A percentile compares a stretch with the other conserved stretches of the same genome.
Conservation (phyloP, 2,113 vertebrate genomes). For the Leucopsar rothschildi region DNA sequence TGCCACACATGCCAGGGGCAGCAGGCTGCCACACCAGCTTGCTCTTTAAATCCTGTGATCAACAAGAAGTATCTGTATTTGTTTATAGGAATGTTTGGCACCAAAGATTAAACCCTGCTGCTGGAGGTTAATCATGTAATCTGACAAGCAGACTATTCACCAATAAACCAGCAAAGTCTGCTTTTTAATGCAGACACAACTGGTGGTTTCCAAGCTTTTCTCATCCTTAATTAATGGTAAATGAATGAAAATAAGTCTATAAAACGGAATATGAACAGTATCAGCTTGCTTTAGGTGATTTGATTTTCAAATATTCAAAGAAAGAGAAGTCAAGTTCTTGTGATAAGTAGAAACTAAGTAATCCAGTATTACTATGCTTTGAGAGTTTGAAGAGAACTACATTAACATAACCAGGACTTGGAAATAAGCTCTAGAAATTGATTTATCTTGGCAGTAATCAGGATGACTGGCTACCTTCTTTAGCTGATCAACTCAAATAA, state of each 20-base stretch:
- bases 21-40: not conserved
- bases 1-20: not conserved
- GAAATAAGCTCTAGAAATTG: constrained; percentile 33
- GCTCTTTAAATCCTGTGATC: not conserved
- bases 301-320: not conserved
- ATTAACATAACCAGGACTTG: not conserved
- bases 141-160: not conserved
- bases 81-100: not conserved
- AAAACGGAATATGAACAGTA: not conserved
- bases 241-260: not conserved
- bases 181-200: not conserved
- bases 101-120: not conserved
- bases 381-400: not conserved
- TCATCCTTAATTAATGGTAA: not conserved
- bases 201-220: not conserved
- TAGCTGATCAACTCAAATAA: constrained; percentile 12
- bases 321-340: not conserved
- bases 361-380: not conserved
- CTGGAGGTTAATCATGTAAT: not conserved
- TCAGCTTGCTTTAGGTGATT: not conserved
- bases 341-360: not conserved
- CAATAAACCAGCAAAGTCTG: not conserved
- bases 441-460: constrained; percentile 53
- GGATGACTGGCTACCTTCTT: not conserved
- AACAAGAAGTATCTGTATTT: not conserved